phyloP scores from a whole-genome alignment of 2,888 invertebrate species.

The Cremastinae sp. region DNA sequence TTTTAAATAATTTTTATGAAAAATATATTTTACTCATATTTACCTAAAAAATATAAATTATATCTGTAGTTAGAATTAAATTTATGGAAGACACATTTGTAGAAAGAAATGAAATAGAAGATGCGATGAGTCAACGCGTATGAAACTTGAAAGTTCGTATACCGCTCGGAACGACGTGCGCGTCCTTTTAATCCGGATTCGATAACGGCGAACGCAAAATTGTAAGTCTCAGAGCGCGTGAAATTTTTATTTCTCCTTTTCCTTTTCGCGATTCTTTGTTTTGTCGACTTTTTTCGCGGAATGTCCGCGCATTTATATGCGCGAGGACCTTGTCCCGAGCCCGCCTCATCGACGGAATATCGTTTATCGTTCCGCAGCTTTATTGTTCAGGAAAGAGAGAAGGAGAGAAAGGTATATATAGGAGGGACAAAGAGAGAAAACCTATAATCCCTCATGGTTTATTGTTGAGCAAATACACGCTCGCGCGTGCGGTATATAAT shows the following conservation, averaged over 20 bases:
- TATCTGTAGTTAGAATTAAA: too few species aligned
- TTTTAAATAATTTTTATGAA: too few species aligned
- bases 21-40: too few species aligned
- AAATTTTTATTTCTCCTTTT: constrained; percentile 29
- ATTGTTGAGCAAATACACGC: constrained; percentile 59
- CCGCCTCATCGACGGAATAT: constrained; percentile 33
- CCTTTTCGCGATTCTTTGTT: constrained; percentile 17
- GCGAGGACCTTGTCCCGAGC: constrained; percentile 31
- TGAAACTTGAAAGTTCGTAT: too few species aligned
- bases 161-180: too few species aligned
- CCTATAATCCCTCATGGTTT: constrained; percentile 59
- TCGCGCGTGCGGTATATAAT: constrained; percentile 47
- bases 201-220: constrained; percentile 33
- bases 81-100: too few species aligned
- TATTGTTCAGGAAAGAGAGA: constrained; percentile 44
- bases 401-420: not conserved
- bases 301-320: constrained; percentile 38
- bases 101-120: not conserved
- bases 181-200: constrained; percentile 12
- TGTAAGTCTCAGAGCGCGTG: constrained; percentile 29
- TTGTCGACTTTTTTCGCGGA: constrained; percentile 13
- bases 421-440: constrained; percentile 17
- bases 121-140: not conserved
- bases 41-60: too few species aligned
- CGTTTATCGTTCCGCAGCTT: constrained; percentile 56